Base-by-base conservation (phyloP, 2,113 vertebrate genomes). In the Gnathonemus longibarbis region DNA sequence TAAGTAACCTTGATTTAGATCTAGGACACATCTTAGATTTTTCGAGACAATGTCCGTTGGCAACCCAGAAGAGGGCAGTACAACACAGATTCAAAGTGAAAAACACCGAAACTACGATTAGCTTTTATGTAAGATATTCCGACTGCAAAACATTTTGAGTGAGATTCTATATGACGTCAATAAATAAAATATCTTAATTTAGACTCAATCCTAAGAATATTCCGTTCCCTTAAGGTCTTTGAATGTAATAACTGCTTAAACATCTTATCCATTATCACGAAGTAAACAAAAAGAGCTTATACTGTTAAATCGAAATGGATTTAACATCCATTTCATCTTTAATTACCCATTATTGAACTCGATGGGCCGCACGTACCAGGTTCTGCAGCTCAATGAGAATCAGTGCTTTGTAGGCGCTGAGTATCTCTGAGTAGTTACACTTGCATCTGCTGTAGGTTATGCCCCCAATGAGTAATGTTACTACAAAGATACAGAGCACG, bases 371-470 rank as follows among this genome's bases (percentile, higher is more conserved):
- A 90, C 84, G 58, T 93, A 96, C 95, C 94, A 96, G 92, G 91
- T 90, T 94, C 85, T 94, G 93, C 84, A 96, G 93, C 91, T 96
- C 94, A 74, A 93, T 91, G 24, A 93, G 90, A 93, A 95, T 92
- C 42, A 95, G 87, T 27, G 91, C 92, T 89, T 91, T 94, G 93
- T 96, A 96, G 83, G 92, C 92, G 88, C 39, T 91, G 91, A 95
- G 91, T 86, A 96, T 95, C 87, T 94, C 93, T 84, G 89, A 91
- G 87, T 95, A 95, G 92, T 95, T 92, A 90, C 95, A 96, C 90
- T 88, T 90, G 53, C 92, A 92, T 92, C 93, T 95, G 42, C 92
- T 92, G 80, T 89, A 92, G 24, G 92, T 91, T 90, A 88, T 84
- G 39, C 74, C 89, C 84, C 91, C 90, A 91, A 95, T 89, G 87